Evolutionary conservation across 2,797 vertebrate genomes (phyloP), one percentile per base, ranked within the genome.

Genomic region (Oreochromis mossambicus): DNA sequence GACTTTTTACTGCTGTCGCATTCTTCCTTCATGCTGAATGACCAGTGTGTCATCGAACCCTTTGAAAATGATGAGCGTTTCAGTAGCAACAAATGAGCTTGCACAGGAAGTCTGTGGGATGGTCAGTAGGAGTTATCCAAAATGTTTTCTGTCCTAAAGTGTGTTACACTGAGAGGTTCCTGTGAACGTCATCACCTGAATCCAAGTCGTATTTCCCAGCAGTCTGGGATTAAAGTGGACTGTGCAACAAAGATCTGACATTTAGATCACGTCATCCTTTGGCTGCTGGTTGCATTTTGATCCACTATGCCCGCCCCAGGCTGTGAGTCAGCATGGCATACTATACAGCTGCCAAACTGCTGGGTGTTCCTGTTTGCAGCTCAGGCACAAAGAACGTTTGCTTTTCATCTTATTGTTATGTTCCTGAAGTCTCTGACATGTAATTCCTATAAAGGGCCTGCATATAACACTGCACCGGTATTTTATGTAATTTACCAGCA

Each of bases 241-340:
- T 79, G 68, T 63, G 79, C 83, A 85, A 58, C 83, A 86, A 51
- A 88, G 66, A 80, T 54, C 19, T 84, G 86, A 91, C 87, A 88
- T 90, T 88, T 81, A 79, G 58, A 77, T 87, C 79, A 82, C 54
- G 56, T 91, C 84, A 85, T 93, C 85, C 56, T 83, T 76, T 80
- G 81, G 86, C 82, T 84, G 79, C 29, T 48, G 3, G 75, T 46
- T 83, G 80, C 79, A 56, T 92, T 90, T 88, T 84, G 87, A 92
- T 94, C 86, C 70, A 38, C 81, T 78, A 75, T 50, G 78, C 77
- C 76, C 14, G 80, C 85, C 66, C 58, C 52, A n/a, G 79, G 83
- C 85, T 79, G 80, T 92, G 92, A 94, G 90, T 94, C 93, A 91
- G 91, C 92, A 84, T 58, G 87, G 85, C 87, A 86, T 83, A 52